A percentile compares a stretch with the other conserved stretches of the same genome.
These are phyloP conservation scores for Triplophysa bombifrons DNA, from an alignment of 2,797 vertebrate species.

Conservation along the genomic window DNA sequence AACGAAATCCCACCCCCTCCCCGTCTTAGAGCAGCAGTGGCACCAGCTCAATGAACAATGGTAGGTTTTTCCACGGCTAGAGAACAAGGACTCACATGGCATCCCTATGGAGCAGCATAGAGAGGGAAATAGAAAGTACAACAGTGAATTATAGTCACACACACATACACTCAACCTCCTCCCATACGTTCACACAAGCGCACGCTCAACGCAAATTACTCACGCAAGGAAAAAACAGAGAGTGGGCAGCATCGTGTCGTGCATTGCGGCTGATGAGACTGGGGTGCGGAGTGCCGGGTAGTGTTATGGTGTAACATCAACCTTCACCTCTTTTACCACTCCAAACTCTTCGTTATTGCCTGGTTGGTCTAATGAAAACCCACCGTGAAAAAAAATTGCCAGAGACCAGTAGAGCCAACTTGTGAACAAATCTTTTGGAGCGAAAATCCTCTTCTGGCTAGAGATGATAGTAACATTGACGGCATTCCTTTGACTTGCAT, in stretches of 20 bases:
- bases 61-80: slow-evolving; percentile 73
- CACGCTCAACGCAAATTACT: slow-evolving; percentile 59
- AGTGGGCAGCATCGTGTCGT: slow-evolving; percentile 64
- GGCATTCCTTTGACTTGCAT: slow-evolving; percentile 1
- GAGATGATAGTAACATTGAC: slow-evolving; percentile 15
- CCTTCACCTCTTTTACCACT: slow-evolving; percentile 48
- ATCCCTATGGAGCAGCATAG: slow-evolving; percentile 84
- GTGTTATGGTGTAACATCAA: slow-evolving; percentile 39
- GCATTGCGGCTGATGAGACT: slow-evolving; percentile 59
- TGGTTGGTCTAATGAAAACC: slow-evolving; percentile 23
- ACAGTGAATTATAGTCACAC: slow-evolving; percentile 76
- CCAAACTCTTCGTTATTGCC: slow-evolving; percentile 40
- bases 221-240: slow-evolving; percentile 49
- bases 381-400: slow-evolving; percentile 17
- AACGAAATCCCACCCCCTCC: slow-evolving; percentile 49
- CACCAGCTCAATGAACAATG: slow-evolving; percentile 82
- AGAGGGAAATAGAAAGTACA: slow-evolving; percentile 84
- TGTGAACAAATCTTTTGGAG: slow-evolving; percentile 2
- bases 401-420: slow-evolving; percentile 20
- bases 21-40: slow-evolving; percentile 77
- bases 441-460: slow-evolving; percentile 4
- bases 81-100: slow-evolving; percentile 84
- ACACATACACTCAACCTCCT: slow-evolving; percentile 41
- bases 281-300: slow-evolving; percentile 29
- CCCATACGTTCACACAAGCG: slow-evolving; percentile 44